A percentile compares a stretch with the other conserved stretches of the same genome.
These are phyloP conservation scores for Eupithecia pulchellata DNA, from an alignment of 2,888 invertebrate species.

Conservation along the genomic window DNA sequence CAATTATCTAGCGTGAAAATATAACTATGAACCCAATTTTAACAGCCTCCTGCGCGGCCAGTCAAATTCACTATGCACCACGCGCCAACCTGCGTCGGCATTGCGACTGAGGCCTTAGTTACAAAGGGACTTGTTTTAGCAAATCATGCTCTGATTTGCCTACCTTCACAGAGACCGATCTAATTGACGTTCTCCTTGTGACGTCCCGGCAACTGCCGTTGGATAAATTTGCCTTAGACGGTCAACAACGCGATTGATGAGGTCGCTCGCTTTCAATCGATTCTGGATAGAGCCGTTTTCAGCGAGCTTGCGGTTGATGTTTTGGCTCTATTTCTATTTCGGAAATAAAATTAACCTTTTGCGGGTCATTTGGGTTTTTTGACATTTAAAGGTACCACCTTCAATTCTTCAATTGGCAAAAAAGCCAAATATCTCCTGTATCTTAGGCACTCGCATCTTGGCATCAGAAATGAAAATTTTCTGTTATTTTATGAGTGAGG, in stretches of 20 bases:
- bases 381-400: no score
- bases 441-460: no score
- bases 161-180: conserved; percentile 10
- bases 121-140: no score
- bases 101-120: not conserved
- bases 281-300: conserved; percentile 5
- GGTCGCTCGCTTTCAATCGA: conserved; percentile 16
- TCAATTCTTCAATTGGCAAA: no score
- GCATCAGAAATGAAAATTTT: no score
- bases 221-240: conserved; percentile 40
- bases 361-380: no score
- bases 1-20: no score
- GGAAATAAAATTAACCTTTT: not conserved
- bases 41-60: not conserved
- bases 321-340: not conserved
- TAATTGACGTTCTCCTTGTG: conserved; percentile 14
- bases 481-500: no score
- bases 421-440: no score
- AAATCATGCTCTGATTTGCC: no score
- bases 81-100: not conserved
- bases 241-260: conserved; percentile 36
- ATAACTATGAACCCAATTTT: no score
- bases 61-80: not conserved
- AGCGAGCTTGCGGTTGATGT: not conserved
- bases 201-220: conserved; percentile 58